Evolutionary conservation across 2,797 vertebrate species (phyloP).

Genomic region (Garrulus glandarius): DNA sequence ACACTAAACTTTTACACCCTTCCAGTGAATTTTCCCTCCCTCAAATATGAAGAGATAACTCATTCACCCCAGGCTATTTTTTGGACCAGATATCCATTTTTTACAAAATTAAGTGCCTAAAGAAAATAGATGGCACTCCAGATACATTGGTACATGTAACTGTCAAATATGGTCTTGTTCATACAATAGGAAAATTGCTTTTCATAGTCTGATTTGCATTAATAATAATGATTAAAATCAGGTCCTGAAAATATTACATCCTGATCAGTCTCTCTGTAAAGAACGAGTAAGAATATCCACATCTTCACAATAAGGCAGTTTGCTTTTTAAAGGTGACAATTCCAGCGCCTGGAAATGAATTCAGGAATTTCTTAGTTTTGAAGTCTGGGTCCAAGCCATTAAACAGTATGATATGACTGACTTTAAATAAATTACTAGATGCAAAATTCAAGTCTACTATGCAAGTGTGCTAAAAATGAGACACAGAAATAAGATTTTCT

Average conservation of each 20-base stretch:
- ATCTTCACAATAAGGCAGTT: neutral
- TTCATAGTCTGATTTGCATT: neutral
- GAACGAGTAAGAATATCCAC: neutral
- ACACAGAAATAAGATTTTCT: neutral
- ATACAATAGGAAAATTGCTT: neutral
- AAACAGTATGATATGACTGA: neutral
- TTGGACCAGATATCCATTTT: neutral
- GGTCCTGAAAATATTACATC: neutral
- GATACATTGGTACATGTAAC: neutral
- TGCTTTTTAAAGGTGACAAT: neutral
- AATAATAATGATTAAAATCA: neutral
- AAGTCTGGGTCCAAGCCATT: neutral
- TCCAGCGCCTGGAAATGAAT: neutral
- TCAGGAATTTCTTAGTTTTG: neutral
- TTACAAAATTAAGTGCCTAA: neutral
- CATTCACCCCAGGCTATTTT: neutral
- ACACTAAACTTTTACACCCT: neutral
- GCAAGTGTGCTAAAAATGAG: neutral
- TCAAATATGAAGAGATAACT: neutral
- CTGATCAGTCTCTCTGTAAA: neutral
- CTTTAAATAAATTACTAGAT: neutral
- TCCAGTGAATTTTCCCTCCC: neutral
- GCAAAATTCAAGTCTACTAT: neutral
- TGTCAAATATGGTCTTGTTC: neutral
- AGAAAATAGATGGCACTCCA: neutral